Percentiles rank a stretch among this genome's conserved stretches.
These are phyloP conservation scores for Pangasius mekongensis DNA, from an alignment of 2,797 vertebrate genomes.

Conservation along the genomic window DNA sequence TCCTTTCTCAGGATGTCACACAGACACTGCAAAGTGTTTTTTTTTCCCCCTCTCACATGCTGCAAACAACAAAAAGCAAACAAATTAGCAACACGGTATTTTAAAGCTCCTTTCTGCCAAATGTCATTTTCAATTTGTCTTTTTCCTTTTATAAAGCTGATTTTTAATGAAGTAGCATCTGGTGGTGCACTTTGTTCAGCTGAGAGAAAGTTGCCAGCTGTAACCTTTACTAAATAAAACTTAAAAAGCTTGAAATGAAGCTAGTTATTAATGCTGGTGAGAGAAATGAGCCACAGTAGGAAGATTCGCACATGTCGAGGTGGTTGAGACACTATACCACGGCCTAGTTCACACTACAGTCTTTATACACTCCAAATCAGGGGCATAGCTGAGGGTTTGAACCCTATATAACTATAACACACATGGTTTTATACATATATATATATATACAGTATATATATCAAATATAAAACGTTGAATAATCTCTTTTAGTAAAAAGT, in stretches of 20 bases:
- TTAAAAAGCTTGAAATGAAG: neutral
- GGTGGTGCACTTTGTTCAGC: neutral
- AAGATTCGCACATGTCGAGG: neutral
- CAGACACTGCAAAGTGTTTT: neutral
- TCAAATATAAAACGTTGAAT: no score
- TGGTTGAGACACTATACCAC: neutral
- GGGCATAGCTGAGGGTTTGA: no score
- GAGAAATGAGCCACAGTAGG: neutral
- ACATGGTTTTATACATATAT: no score
- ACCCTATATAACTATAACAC: no score
- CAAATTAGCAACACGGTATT: neutral
- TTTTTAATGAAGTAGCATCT: neutral
- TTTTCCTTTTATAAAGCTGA: neutral
- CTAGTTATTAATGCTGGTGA: neutral
- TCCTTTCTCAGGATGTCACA: conserved; percentile 16
- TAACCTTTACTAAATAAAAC: neutral
- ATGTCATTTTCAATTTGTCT: neutral
- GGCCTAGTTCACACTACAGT: neutral
- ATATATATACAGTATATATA: no score
- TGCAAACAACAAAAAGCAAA: conserved; percentile 3
- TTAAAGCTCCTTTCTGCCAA: neutral
- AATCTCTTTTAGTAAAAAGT: no score
- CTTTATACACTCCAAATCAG: no score
- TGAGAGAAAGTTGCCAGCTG: neutral
- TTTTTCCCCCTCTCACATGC: neutral